Evolutionary conservation across 2,888 invertebrate species (phyloP).

Genomic region (Anthophora plumipes): DNA sequence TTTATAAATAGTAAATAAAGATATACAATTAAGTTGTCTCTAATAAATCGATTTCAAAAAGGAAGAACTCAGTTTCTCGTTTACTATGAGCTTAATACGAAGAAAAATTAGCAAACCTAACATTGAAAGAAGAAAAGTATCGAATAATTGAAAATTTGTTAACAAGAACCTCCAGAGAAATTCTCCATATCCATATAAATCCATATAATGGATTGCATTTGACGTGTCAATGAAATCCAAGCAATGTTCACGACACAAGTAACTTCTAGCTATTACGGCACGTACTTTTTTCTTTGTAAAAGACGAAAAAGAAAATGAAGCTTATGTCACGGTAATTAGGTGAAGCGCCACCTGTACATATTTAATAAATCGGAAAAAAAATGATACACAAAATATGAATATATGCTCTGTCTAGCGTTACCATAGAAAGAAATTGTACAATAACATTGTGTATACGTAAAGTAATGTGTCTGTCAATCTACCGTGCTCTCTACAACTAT

Average conservation of each 20-base stretch:
- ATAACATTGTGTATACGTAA: conserved; percentile 29
- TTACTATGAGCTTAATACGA: no score
- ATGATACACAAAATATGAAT: conserved; percentile 45
- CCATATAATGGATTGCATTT: no score
- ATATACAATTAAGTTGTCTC: no score
- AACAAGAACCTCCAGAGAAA: background rate
- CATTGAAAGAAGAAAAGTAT: no score
- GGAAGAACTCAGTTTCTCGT: no score
- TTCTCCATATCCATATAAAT: no score
- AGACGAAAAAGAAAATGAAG: conserved; percentile 50
- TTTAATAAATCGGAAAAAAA: conserved; percentile 44
- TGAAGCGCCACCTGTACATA: conserved; percentile 51
- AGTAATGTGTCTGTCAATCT: conserved; percentile 56
- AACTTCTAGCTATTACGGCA: conserved; percentile 39
- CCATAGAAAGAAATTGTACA: conserved; percentile 60
- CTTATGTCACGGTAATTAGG: conserved; percentile 48
- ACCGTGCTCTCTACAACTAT: conserved; percentile 70
- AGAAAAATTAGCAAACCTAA: no score
- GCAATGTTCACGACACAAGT: conserved; percentile 6
- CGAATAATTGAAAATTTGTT: background rate
- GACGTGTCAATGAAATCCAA: conserved; percentile 21
- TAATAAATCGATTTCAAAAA: no score
- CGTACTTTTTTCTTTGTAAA: conserved; percentile 35
- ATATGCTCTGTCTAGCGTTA: conserved; percentile 60
- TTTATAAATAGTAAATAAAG: no score